Evolutionary conservation across 35 echinoderm and acorn worm genomes (phyloP), one percentile per base, ranked within the genome.

Genomic region (Ophioderma brevispina): DNA sequence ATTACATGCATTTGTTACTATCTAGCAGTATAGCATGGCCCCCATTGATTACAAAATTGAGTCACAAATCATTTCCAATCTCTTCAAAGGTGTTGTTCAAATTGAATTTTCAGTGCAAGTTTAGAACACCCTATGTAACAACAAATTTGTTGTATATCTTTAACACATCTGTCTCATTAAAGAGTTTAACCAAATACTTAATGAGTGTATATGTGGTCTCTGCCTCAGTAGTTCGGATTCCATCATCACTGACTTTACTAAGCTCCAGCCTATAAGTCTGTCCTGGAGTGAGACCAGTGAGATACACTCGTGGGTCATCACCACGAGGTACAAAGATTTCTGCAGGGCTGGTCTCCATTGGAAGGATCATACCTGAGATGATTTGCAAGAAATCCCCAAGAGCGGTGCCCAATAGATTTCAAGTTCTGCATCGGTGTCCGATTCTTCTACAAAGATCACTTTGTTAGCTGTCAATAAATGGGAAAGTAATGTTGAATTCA

Each of bases 261-360:
- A 91, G 49, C 10, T 39, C 63, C 0, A 91, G 52, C 13, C 59
- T 77, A 82, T 91, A 91, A 18, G 55, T 91, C 63, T 86, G 82
- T 17, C 90, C 90, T 17, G 40, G 90, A 0, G 75, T 85, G 32
- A 91, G 40, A 31, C 42, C 81, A 25, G 70, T 75, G 17, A 91
- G 81, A 70, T 3, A 2, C 11, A 23, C 35, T 21, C 35, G 75
- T 35, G 82, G 64, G 15, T 35, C 39, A 42, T 17, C 36, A 14
- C 21, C 18, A 30, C 34, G 64, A 52, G 59, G 31, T 1, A 86
- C 82, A 39, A 55, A 79, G 40, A 28, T 79, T 0, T 81, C 52
- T 0, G 38, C 46, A 31, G 82, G 55, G n/a, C 19, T 36, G 38
- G 0, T 28, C 76, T 0, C 32, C 36, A 33, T 79, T 38, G 23